Percentiles rank a stretch among this genome's conserved stretches.
These are phyloP conservation scores for Hylomyscus alleni DNA, from an alignment of 2,797 vertebrate species.

Conservation along the genomic window DNA sequence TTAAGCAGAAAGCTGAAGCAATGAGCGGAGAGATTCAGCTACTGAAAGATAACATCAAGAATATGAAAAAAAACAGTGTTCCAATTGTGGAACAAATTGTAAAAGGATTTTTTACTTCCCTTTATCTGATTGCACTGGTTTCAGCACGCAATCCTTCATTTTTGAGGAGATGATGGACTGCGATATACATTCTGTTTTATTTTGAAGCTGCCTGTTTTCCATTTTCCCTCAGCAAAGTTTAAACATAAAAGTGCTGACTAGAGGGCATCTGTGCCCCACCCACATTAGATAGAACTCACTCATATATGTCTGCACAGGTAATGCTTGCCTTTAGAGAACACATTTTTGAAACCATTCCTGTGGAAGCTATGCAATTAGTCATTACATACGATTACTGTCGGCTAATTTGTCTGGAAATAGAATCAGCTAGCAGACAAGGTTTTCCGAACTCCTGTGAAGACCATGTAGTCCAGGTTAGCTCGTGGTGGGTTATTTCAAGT, in stretches of 20 bases:
- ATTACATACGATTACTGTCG: background rate
- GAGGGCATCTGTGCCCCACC: no score
- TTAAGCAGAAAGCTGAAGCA: background rate
- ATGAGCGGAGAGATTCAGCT: background rate
- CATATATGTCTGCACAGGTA: background rate
- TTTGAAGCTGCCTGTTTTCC: background rate
- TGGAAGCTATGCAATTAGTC: background rate
- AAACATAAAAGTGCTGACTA: background rate
- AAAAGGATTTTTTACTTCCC: background rate
- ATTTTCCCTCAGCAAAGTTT: background rate
- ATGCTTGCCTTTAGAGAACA: background rate
- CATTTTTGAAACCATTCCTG: background rate
- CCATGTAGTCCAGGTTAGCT: background rate
- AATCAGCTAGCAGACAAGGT: background rate
- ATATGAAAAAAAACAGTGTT: background rate
- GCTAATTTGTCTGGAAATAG: background rate
- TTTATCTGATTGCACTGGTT: fast-evolving
- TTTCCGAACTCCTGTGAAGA: background rate
- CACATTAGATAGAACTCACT: background rate
- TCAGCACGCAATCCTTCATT: fast-evolving
- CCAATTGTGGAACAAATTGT: no score
- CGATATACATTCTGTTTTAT: background rate
- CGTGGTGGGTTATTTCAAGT: background rate
- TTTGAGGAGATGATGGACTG: background rate
- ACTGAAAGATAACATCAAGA: background rate